Conservation (phyloP, 2,113 vertebrate genomes). For the Furnarius figulus region DNA sequence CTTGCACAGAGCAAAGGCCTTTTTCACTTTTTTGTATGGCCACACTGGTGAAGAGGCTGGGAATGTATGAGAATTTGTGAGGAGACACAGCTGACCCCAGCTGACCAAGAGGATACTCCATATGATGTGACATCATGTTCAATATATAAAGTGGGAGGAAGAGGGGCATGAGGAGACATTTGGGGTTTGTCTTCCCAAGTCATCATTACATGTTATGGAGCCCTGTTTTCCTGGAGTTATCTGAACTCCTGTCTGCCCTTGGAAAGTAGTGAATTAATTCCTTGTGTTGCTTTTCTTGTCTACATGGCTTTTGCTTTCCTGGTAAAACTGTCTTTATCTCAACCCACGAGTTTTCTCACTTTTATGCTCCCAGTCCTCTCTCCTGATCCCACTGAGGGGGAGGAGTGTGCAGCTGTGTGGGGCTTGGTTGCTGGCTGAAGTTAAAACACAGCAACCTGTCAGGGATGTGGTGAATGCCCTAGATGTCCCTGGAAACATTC, state of each 20-base stretch:
- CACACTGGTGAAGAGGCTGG: rapidly evolving
- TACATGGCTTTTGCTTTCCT: background rate
- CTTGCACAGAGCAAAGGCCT: background rate
- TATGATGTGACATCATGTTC: background rate
- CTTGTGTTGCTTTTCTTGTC: background rate
- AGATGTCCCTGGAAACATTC: background rate
- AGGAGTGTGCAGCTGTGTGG: background rate
- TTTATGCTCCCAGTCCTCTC: background rate
- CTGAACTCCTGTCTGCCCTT: background rate
- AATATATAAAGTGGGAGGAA: background rate
- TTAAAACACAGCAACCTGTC: background rate
- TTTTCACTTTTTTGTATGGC: background rate
- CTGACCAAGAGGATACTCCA: background rate
- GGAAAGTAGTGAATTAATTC: background rate
- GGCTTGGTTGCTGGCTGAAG: background rate
- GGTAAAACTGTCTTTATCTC: background rate
- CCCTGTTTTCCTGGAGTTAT: too few relatives aligned
- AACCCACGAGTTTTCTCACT: background rate
- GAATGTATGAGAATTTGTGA: background rate
- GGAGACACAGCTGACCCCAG: background rate
- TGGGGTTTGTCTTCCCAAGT: background rate
- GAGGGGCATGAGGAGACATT: too few relatives aligned
- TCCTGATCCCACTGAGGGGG: background rate
- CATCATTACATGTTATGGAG: background rate
- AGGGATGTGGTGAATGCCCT: background rate